These are phyloP conservation scores for Todus mexicanus DNA, from an alignment of 2,797 vertebrate species.

Conservation along the genomic window DNA sequence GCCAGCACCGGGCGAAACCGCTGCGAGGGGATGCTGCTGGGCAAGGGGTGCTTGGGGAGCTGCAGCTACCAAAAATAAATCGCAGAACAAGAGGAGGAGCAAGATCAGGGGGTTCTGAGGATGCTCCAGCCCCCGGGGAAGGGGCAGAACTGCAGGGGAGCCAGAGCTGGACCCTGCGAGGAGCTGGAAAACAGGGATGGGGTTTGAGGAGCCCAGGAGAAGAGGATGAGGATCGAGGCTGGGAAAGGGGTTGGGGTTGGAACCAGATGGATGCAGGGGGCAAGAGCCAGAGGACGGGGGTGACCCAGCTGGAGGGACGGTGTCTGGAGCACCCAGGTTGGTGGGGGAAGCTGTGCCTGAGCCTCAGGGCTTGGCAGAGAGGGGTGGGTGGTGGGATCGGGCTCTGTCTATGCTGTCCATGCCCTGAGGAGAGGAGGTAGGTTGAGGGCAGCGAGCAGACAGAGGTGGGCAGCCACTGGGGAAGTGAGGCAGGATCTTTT, in stretches of 20 bases:
- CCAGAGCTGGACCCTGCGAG: background rate
- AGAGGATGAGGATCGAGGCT: background rate
- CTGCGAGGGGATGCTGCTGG: background rate
- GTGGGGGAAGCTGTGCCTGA: background rate
- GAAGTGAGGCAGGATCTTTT: background rate
- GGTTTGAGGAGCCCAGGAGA: background rate
- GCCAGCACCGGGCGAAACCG: fast-evolving
- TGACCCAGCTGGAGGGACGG: fast-evolving
- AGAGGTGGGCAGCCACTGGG: background rate
- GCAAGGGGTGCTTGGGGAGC: background rate
- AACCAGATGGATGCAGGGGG: background rate
- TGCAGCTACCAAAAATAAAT: background rate
- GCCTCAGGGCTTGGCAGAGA: background rate
- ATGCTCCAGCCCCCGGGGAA: background rate
- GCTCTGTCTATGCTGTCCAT: background rate
- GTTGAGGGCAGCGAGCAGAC: fast-evolving
- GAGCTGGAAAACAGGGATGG: background rate
- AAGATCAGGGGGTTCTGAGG: background rate
- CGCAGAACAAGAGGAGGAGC: background rate
- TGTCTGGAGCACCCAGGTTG: fast-evolving
- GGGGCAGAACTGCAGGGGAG: background rate
- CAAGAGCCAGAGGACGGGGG: background rate
- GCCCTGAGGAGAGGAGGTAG: background rate
- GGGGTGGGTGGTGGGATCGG: fast-evolving
- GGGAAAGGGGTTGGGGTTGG: background rate